A percentile compares a stretch with the other conserved stretches of the same genome.
Evolutionary conservation across 2,797 vertebrate species (phyloP).

Genomic region (Lacerta agilis): DNA sequence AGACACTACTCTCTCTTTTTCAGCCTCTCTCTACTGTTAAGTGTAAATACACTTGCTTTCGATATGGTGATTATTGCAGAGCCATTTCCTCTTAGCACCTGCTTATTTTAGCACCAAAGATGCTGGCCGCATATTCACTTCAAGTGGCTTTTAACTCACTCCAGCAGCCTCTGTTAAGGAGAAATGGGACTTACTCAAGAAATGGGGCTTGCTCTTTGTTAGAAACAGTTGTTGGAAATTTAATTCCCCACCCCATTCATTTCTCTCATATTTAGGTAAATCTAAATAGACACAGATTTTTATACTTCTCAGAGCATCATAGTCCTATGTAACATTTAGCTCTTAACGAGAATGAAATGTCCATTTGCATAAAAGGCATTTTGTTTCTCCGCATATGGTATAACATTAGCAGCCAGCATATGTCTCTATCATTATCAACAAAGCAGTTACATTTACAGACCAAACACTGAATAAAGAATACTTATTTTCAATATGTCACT

Average conservation of each 20-base stretch:
- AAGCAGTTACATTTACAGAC: conserved; percentile 70
- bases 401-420: conserved; percentile 69
- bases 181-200: conserved; percentile 13
- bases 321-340: conserved; percentile 47
- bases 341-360: conserved; percentile 43
- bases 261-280: conserved; percentile 4
- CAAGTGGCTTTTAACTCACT: conserved; percentile 28
- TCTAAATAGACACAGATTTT: conserved; percentile 26
- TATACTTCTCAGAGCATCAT: conserved; percentile 24
- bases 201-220: neutral
- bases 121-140: conserved; percentile 19
- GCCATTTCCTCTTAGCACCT: conserved; percentile 32
- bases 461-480: conserved; percentile 58
- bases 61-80: conserved; percentile 31
- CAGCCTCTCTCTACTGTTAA: conserved; percentile 49
- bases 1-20: neutral
- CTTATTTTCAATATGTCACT: conserved; percentile 38
- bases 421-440: conserved; percentile 69
- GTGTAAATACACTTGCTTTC: conserved; percentile 56
- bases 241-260: conserved; percentile 16
- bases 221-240: neutral
- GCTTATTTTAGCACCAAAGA: conserved; percentile 20
- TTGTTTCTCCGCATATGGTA: conserved; percentile 49
- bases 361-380: conserved; percentile 53
- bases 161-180: conserved; percentile 12